Base-by-base conservation (phyloP, 2,113 vertebrate genomes). In the Lophotis ruficrista region DNA sequence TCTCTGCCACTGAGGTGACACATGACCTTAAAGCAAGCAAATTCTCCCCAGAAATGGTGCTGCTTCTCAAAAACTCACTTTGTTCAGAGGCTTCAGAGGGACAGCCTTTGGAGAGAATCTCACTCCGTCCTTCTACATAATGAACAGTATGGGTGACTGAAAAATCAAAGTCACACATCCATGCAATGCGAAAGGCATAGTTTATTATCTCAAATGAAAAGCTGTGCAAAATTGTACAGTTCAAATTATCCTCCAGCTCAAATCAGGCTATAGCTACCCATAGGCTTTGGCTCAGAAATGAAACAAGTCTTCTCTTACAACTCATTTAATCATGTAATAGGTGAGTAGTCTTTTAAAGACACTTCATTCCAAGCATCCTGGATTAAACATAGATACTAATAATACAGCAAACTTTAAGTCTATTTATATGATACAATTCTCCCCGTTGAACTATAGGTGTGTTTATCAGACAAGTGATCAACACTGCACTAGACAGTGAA, bases 171-270 rank as follows among this genome's bases (percentile, higher is more conserved):
- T 77, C 62, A 56, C 6, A 3, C 35, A 72, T 88, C 35, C 41
- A 57, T 65, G 45, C 48, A 45, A 31, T 61, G 54, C 31, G 66
- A 93, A 96, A 83, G 25, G 30, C 28, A 56, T 77, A 27, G 8
- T 72, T 93, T 92, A 53, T 90, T 87, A 83, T 83, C 48, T 85
- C 50, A 86, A 61, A 77, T 65, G n/a, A 85, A 90, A 93, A 85
- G 12, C 33, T 82, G 14, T 83, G 41, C 37, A 89, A 81, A 91
- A 79, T 14, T 9, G 10, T 92, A 57, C 22, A 37, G 41, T 85
- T 90, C 58, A 90, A 83, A 88, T 60, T 45, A 53, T 80, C 72
- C 15, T 75, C 14, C 65, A 80, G 11, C 35, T 91, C 47, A 60
- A 85, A 77, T 83, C 50, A 37, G 24, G 22, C 41, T 53, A 25